Conservation (phyloP, 1,140 invertebrate species). For the Drosophila pruinosa region DNA sequence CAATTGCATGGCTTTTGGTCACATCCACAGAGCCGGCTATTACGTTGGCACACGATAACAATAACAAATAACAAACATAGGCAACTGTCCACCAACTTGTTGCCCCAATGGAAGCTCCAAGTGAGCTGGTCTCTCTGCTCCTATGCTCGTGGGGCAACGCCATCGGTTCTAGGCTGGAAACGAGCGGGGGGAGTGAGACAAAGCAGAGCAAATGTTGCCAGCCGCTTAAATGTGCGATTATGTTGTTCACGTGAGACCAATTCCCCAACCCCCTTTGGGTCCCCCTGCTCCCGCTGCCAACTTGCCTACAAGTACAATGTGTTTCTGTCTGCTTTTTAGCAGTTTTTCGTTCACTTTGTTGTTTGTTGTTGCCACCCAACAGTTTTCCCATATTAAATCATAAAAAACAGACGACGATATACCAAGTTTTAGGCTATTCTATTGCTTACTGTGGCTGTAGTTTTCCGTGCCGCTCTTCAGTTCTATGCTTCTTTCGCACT, state of each 20-base stretch:
- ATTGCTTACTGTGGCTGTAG: slow-evolving; percentile 24
- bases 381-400: slow-evolving; percentile 53
- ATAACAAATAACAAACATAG: slow-evolving; percentile 5
- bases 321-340: slow-evolving; percentile 18
- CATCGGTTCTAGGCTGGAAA: not conserved
- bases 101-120: slow-evolving; percentile 26
- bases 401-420: slow-evolving; percentile 36
- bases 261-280: not conserved
- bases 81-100: slow-evolving; percentile 36
- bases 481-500: not conserved
- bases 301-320: not conserved
- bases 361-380: slow-evolving; percentile 20
- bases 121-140: not conserved
- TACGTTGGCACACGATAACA: slow-evolving; percentile 11
- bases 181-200: too few relatives aligned
- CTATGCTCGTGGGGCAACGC: slow-evolving; percentile 25
- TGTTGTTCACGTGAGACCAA: slow-evolving; percentile 40
- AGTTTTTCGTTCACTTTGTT: slow-evolving; percentile 9
- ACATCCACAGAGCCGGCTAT: slow-evolving; percentile 24
- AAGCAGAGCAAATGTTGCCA: slow-evolving; percentile 14
- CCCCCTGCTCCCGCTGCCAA: not conserved
- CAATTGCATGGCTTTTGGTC: slow-evolving; percentile 22
- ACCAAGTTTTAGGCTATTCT: slow-evolving; percentile 20
- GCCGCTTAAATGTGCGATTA: slow-evolving; percentile 49
- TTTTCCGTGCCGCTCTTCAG: too few relatives aligned